A percentile compares a stretch with the other conserved stretches of the same genome.
These are phyloP conservation scores for Patella pellucida DNA, from an alignment of 2,888 invertebrate species.

Conservation along the genomic window DNA sequence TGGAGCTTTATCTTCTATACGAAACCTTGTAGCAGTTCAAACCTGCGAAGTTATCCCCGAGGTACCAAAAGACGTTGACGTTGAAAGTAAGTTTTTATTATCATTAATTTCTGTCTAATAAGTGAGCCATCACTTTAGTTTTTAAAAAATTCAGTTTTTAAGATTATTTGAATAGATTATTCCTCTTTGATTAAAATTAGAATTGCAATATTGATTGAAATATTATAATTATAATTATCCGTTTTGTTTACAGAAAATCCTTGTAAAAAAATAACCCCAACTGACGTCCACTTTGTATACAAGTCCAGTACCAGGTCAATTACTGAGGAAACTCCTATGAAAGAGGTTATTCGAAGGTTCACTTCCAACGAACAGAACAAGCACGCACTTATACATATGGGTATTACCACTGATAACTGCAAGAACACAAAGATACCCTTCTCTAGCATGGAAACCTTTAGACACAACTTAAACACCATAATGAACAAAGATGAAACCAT, in stretches of 20 bases:
- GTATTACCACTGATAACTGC: not conserved
- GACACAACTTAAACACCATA: not conserved
- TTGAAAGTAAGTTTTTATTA: no score
- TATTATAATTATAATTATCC: no score
- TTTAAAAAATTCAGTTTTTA: no score
- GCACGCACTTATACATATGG: not conserved
- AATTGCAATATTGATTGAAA: no score
- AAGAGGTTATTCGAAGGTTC: not conserved
- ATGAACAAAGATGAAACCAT: not conserved
- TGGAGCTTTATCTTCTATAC: conserved; percentile 53
- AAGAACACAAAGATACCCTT: not conserved
- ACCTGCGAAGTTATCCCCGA: conserved; percentile 44
- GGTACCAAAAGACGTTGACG: no score
- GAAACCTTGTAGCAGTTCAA: conserved; percentile 51
- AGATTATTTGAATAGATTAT: no score
- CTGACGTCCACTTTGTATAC: not conserved
- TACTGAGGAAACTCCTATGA: not conserved
- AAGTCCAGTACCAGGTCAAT: not conserved
- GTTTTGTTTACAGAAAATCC: no score
- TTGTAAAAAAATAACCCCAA: not conserved
- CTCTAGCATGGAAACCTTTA: not conserved
- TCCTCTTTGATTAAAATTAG: no score
- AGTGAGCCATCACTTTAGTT: no score
- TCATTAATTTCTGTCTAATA: no score
- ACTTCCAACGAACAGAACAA: not conserved